These are phyloP conservation scores for Lampris incognitus DNA, from an alignment of 2,113 vertebrate genomes.

Conservation along the genomic window DNA sequence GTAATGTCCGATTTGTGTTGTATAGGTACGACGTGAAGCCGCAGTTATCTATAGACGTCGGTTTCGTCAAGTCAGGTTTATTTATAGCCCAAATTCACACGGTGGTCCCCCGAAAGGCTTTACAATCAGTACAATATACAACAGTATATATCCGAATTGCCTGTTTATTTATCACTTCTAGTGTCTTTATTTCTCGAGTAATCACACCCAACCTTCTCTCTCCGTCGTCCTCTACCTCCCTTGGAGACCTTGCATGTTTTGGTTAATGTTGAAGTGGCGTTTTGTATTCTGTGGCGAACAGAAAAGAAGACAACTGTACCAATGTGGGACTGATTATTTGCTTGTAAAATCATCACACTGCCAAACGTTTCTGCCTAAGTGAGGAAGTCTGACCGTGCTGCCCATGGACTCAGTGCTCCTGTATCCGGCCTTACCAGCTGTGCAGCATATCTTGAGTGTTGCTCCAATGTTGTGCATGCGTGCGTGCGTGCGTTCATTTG, in stretches of 20 bases:
- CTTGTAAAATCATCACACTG: constrained; percentile 27
- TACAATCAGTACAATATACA: no score
- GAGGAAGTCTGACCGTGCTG: constrained; percentile 12
- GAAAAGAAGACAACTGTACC: constrained; percentile 8
- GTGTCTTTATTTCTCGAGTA: neutral
- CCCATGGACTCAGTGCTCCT: constrained; percentile 5
- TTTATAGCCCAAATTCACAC: no score
- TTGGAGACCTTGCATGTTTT: constrained; percentile 64
- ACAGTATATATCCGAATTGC: neutral
- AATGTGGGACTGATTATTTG: constrained; percentile 30
- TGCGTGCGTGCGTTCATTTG: constrained; percentile 41
- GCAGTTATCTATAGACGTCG: constrained; percentile 17
- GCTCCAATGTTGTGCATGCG: constrained; percentile 4
- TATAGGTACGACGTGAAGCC: constrained; percentile 53
- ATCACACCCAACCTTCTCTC: neutral
- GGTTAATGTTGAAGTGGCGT: constrained; percentile 48
- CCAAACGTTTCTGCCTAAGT: constrained; percentile 38
- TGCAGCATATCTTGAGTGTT: constrained; percentile 32
- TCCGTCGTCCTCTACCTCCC: constrained; percentile 40
- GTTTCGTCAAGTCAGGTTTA: neutral
- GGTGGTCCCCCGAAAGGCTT: no score
- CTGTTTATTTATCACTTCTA: constrained; percentile 18
- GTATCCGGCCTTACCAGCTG: constrained; percentile 42
- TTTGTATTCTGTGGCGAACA: constrained; percentile 39
- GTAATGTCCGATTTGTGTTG: constrained; percentile 63